Evolutionary conservation across 2,888 invertebrate genomes (phyloP), one percentile per base, ranked within the genome.

Genomic region (Campaea margaritaria): DNA sequence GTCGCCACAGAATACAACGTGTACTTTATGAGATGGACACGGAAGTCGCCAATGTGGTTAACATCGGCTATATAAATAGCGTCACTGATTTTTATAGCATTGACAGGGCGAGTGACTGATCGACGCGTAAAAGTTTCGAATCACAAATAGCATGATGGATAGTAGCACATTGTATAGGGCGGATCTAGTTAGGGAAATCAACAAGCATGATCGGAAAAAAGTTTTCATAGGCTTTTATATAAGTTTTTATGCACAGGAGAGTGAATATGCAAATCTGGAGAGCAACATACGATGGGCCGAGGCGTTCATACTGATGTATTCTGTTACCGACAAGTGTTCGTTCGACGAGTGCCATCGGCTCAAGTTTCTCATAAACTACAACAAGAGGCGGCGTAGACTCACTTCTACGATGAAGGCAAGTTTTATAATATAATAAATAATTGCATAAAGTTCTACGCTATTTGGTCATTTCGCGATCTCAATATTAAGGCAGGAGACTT

Each of bases 241-340:
- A 31, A 31, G 8, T 9, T 45, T 49, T 34, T 59, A 55, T 68
- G 50, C 74, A 34, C 81, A 96, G 96, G 95, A 95, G 86, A 93
- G 93, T 65, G 95, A 95, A 82, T 95, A 94, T 68, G 85, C 94
- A 46, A 94, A 94, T 53, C 83, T 96, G 69, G 97, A 97, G 84
- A 94, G 95, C 58, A 96, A 97, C 81, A 96, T 97, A 58, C 93
- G 96, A 59, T 97, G 97, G 97, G 97, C 97, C 0, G 97, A 97
- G 81, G 97, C 96, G 14, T 97, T 96, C 79, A 94, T 97, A 53
- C 92, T 97, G 50, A 95, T 97, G 93, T 97, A 97, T 82, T 97
- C 97, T 0, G 96, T 97, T 36, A 97, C 97, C 0, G 97, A 97
- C 85, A 96, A 97, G 83, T 97, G 97, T 79, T 97, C 97, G 57